Base-by-base conservation (phyloP, 2,888 invertebrate genomes). In the Empis livida region DNA sequence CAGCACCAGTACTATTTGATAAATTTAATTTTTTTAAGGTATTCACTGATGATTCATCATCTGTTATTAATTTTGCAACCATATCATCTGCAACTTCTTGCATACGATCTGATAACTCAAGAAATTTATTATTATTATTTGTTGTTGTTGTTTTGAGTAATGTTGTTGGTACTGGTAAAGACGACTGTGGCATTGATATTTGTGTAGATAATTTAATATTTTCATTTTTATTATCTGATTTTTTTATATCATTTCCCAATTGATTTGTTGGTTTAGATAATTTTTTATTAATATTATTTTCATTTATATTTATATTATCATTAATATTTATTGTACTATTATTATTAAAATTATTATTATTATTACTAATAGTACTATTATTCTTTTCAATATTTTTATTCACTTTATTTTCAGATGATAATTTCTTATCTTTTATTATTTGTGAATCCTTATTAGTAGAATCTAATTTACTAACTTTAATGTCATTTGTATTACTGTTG, bases 51-150 rank as follows among this genome's bases (percentile, higher is more conserved):
- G 42, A 9, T 15, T 79, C 80, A 59, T 82, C 83, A 48, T 86
- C 85, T 49, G 81, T 82, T 54, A 85, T 82, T 54, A 87, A 70
- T 62, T 84, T 84, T 6, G 83, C 80, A 10, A 88, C 83, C 57
- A 85, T 72, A 60, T 82, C 82, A 57, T 80, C 78, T 1, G 80
- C 80, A 40, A 79, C 80, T 63, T 81, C 79, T 56, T 79, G 61
- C 68, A 81, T 74, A 50, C 76, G 72, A 55, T 79, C 78, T 1
- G 63, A 60, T 10, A 62, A 55, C 38, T 64, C 63, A 2, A 49
- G 51, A 5, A 49, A 40, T 10, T 35, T 35, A 48, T 51, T 5
- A 48, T 49, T 42, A 50, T 48, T 16, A 10, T 16, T 20, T 20
- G 15, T 14, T 5, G 10, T 15, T 41, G 15, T 32, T 31, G 41